These are phyloP conservation scores for Ctenopoma kingsleyae DNA, from an alignment of 2,797 vertebrate species.

Conservation along the genomic window DNA sequence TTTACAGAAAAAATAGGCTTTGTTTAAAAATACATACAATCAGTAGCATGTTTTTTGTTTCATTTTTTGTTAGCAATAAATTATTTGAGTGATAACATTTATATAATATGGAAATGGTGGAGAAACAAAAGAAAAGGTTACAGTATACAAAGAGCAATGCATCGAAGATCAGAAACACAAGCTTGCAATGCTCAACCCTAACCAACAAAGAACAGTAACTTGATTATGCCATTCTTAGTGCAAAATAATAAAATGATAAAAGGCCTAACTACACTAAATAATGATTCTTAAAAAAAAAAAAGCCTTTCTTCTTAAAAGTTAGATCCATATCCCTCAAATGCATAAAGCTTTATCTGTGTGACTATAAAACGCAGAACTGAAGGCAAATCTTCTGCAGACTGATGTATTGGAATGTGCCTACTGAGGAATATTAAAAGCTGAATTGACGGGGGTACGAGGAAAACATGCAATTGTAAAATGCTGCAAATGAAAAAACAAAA, in stretches of 20 bases:
- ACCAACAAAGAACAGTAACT: constrained; percentile 78
- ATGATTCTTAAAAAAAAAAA: constrained; percentile 42
- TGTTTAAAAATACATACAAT: constrained; percentile 90
- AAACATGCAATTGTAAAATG: constrained; percentile 17
- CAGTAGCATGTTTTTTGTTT: constrained; percentile 89
- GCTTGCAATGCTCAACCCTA: constrained; percentile 74
- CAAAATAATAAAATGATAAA: constrained; percentile 76
- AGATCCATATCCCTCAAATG: constrained; percentile 58
- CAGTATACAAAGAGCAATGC: constrained; percentile 78
- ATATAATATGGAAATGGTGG: constrained; percentile 81
- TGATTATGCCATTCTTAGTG: constrained; percentile 86
- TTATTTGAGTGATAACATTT: constrained; percentile 85
- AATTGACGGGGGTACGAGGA: constrained; percentile 16
- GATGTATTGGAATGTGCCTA: constrained; percentile 78
- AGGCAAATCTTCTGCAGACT: constrained; percentile 60
- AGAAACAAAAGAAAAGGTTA: constrained; percentile 79
- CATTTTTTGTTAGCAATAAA: constrained; percentile 87
- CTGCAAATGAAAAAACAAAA: constrained; percentile 17
- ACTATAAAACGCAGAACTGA: constrained; percentile 38
- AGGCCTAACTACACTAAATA: constrained; percentile 61
- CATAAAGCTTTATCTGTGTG: constrained; percentile 69
- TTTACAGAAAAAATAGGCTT: constrained; percentile 87
- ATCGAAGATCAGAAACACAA: constrained; percentile 72
- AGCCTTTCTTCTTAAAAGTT: constrained; percentile 33
- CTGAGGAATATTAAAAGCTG: constrained; percentile 63